Base-by-base conservation (phyloP, 2,797 vertebrate species). In the Hozukius guyotensis region DNA sequence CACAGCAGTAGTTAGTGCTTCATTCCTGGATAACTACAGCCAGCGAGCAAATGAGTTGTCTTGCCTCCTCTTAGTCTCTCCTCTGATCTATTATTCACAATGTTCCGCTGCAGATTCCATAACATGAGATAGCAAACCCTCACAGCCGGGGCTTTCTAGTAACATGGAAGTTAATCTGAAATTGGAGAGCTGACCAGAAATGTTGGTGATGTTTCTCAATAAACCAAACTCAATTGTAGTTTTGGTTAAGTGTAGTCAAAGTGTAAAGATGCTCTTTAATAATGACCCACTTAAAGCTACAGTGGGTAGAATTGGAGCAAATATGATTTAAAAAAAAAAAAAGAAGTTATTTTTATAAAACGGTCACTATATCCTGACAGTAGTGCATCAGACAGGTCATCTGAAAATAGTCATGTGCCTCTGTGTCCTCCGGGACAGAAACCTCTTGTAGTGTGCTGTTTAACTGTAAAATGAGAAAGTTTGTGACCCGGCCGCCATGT, bases 1-100 rank as follows among this genome's bases (percentile, higher is more conserved):
- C n/a, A 38, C n/a, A 18, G 25, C 66, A 76, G 4, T 52, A 53
- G 38, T 63, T 65, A 38, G 20, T 60, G 68, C 62, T 52, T 81
- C 8, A 64, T 6, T 18, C 2, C 34, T 61, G 49, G 68, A 61
- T 73, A 57, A 62, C 70, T 77, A 60, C 73, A 77, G 53, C n/a
- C 22, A 27, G 46, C 24, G 10, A 78, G 68, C 38, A 80, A 72
- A 79, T 20, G 0, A 56, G 46, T 68, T 31, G 53, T 65, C 53
- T 78, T 75, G 25, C 8, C 32, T 78, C 65, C 72, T 46, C 22
- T 77, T 69, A 78, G 62, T 73, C 69, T 86, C 77, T 87, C n/a
- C 38, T 88, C 67, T 84, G 61, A 92, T 94, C 85, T 89, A 83
- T 94, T 93, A 93, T 91, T 94, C 78, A 93, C 82, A 60, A 16